Evolutionary conservation across 1,140 invertebrate species (phyloP), one percentile per base, ranked within the genome.

Genomic region (Lerema accius): DNA sequence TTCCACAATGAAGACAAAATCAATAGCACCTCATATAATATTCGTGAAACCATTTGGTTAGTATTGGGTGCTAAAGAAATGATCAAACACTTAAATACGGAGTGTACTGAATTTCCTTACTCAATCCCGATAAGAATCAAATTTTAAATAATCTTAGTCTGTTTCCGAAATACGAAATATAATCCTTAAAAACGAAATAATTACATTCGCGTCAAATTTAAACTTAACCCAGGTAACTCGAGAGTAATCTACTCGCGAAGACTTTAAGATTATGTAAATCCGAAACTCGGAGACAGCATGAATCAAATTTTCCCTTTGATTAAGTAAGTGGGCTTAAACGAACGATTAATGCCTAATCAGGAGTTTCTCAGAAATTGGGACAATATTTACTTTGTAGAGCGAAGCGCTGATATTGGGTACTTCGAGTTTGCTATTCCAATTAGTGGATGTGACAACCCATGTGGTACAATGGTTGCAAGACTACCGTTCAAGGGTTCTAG

Each of bases 221-320:
- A 32, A 32, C 28, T 32, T 32, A 32, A 32, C 28, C 28, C 37
- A 40, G 37, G 50, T 53, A 53, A 42, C 50, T 55, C 5, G 7
- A 15, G 39, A 26, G 17, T 14, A 55, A 43, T 43, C 40, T n/a
- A 10, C 4, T 55, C 15, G 11, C 32, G 7, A 42, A 26, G 37
- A 55, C 50, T 26, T 55, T 39, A 23, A 42, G 35, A 55, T 55
- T 55, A 55, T 55, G 50, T 55, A 42, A 55, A 42, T 55, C 37
- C 50, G 37, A 42, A 55, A 55, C 50, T 55, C 17, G 19, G 50
- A 14, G n/a, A 19, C 50, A 13, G 37, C 50, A 55, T 40, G 50
- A 55, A 55, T 55, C 50, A 55, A 55, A 42, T 55, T 55, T 39
- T 55, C 53, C 42, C 53, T 58, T 58, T 58, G 53, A 56, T 56